Percentiles rank a stretch among this genome's conserved stretches.
Conservation (phyloP, 2,888 invertebrate species). For the Zaprionus obscuricornis region DNA sequence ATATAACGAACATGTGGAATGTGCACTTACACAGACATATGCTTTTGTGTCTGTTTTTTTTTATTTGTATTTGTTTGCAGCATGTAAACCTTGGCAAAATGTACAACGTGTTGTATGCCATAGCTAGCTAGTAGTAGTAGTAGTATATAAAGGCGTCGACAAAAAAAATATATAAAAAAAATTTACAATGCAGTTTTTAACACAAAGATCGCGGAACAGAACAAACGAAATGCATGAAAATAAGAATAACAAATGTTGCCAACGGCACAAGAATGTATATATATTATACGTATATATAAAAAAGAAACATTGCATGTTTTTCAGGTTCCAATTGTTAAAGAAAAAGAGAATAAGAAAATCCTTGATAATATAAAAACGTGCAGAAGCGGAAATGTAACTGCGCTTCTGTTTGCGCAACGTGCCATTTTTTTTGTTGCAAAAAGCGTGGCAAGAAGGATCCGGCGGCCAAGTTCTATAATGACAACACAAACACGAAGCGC, state of each 20-base stretch:
- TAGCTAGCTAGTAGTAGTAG: no score
- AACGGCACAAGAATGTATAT: constrained; percentile 4
- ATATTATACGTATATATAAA: not conserved
- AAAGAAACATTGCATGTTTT: constrained; percentile 34
- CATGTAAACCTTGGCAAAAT: constrained; percentile 53
- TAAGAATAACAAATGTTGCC: constrained; percentile 53
- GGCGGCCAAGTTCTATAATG: constrained; percentile 17
- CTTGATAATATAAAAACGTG: no score
- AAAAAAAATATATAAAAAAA: constrained; percentile 12
- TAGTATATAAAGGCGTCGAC: constrained; percentile 50
- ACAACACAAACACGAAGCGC: constrained; percentile 23
- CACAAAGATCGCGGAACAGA: constrained; percentile 8
- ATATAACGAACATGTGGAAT: constrained; percentile 47
- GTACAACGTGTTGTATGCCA: constrained; percentile 45
- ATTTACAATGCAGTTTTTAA: constrained; percentile 25
- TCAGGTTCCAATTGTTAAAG: constrained; percentile 27
- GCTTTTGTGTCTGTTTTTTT: constrained; percentile 15
- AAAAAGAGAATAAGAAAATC: no score
- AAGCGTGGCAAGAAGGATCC: not conserved
- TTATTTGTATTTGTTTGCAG: constrained; percentile 42
- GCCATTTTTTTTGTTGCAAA: no score
- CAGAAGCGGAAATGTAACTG: constrained; percentile 52
- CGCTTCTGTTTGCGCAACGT: constrained; percentile 45
- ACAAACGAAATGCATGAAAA: constrained; percentile 19
- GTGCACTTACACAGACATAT: constrained; percentile 7